These are phyloP conservation scores for Scomber colias DNA, from an alignment of 2,113 vertebrate species.

Conservation along the genomic window DNA sequence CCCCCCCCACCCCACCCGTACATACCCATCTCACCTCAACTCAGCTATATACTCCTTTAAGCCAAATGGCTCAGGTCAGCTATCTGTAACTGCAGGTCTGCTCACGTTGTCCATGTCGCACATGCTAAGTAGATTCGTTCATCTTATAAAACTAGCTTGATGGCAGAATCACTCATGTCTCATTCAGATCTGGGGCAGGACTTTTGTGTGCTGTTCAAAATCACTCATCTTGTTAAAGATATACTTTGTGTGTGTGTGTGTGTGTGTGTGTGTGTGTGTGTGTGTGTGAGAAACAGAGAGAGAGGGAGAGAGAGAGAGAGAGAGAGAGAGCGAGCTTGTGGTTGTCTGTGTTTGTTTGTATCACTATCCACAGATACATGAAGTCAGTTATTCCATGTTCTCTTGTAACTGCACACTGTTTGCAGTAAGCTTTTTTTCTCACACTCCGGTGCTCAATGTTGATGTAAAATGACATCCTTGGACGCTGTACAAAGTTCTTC, in stretches of 20 bases:
- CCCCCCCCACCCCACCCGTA: background rate
- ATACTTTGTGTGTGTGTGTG: background rate
- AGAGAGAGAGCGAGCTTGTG: background rate
- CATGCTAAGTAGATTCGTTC: slow-evolving; percentile 44
- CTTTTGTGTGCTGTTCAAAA: slow-evolving; percentile 25
- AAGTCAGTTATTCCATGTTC: slow-evolving; percentile 50
- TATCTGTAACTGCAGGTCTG: slow-evolving; percentile 60
- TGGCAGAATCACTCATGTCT: slow-evolving; percentile 33
- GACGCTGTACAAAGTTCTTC: slow-evolving; percentile 53
- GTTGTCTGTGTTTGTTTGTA: slow-evolving; percentile 31
- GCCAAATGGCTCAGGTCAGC: slow-evolving; percentile 35
- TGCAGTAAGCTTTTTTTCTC: slow-evolving; percentile 15
- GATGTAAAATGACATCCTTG: slow-evolving; percentile 48
- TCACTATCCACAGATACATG: slow-evolving; percentile 23
- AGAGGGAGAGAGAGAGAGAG: no score
- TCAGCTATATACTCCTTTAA: slow-evolving; percentile 18
- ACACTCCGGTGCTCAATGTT: slow-evolving; percentile 2
- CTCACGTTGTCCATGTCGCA: slow-evolving; percentile 56
- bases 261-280: slow-evolving; percentile 2
- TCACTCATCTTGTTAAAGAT: slow-evolving; percentile 27
- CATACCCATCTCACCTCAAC: background rate
- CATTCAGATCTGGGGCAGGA: slow-evolving; percentile 8
- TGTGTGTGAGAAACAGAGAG: slow-evolving; percentile 9
- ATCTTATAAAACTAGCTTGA: slow-evolving; percentile 38
- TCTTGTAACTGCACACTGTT: slow-evolving; percentile 14